Evolutionary conservation across 2,113 vertebrate genomes (phyloP).

Genomic region (Anser cygnoides): DNA sequence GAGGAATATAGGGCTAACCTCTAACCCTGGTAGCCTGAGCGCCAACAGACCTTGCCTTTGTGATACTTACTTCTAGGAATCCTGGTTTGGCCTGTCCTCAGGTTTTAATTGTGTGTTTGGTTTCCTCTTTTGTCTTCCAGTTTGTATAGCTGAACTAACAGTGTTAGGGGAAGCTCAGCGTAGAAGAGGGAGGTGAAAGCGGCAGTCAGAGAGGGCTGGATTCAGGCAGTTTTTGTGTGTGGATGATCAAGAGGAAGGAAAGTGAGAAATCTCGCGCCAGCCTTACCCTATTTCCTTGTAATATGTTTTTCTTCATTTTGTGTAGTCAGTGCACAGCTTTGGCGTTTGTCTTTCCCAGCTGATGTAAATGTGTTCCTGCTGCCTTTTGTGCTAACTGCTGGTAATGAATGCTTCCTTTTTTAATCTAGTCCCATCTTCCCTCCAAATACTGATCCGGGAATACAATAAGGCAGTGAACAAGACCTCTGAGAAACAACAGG

Average conservation of each 20-base stretch:
- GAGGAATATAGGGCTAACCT: not conserved
- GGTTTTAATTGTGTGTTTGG: not conserved
- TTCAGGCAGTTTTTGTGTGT: not conserved
- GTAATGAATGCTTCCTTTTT: not conserved
- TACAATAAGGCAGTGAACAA: not conserved
- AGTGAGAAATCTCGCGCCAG: not conserved
- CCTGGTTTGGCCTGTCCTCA: not conserved
- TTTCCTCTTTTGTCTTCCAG: slow-evolving; percentile 35
- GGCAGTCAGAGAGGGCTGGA: not conserved
- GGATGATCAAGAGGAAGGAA: slow-evolving; percentile 1
- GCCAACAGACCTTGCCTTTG: not conserved
- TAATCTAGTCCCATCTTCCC: not conserved
- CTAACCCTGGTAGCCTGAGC: not conserved
- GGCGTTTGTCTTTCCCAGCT: not conserved
- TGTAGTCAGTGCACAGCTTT: not conserved
- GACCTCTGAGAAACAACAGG: not conserved
- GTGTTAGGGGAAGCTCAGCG: not conserved
- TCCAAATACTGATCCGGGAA: not conserved
- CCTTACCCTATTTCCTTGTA: not conserved
- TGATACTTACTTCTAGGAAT: slow-evolving; percentile 41
- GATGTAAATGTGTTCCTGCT: not conserved
- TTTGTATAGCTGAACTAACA: not conserved
- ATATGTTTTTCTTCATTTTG: not conserved
- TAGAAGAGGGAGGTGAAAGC: not conserved
- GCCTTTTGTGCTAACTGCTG: not conserved